A percentile compares a stretch with the other conserved stretches of the same genome.
phyloP scores from a whole-genome alignment of 1,140 invertebrate genomes.

The Potamilus streckersoni region DNA sequence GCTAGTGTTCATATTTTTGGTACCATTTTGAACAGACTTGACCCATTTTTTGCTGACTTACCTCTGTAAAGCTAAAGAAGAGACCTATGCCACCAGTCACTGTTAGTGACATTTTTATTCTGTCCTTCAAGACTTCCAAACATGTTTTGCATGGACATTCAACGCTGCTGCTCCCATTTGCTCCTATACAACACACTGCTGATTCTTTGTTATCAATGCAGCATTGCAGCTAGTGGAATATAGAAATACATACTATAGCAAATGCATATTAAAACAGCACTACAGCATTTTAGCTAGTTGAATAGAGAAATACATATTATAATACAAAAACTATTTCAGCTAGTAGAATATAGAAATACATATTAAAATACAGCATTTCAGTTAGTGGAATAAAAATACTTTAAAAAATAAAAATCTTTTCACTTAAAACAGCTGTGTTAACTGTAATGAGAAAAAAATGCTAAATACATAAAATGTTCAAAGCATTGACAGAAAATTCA shows the following conservation, averaged over 20 bases:
- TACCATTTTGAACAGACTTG: too few species aligned
- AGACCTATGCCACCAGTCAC: conserved; percentile 91
- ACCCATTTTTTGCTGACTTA: conserved; percentile 67
- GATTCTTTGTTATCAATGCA: conserved; percentile 28
- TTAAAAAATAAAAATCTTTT: neutral
- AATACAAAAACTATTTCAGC: neutral
- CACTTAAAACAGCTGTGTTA: neutral
- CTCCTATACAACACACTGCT: conserved; percentile 39
- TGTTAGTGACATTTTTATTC: conserved; percentile 89
- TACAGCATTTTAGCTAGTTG: conserved; percentile 26
- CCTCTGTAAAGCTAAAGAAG: conserved; percentile 98
- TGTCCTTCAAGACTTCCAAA: conserved; percentile 79
- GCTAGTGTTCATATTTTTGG: too few species aligned
- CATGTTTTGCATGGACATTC: conserved; percentile 77
- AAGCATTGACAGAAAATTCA: too few species aligned
- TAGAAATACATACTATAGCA: too few species aligned
- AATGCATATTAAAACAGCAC: neutral
- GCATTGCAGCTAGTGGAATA: conserved; percentile 1
- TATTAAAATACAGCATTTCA: neutral
- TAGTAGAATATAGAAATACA: conserved; percentile 4
- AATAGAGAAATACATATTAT: too few species aligned
- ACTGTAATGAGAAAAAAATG: neutral
- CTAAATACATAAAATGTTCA: too few species aligned
- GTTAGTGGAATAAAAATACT: too few species aligned
- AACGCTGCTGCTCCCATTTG: conserved; percentile 20